Conservation (phyloP, 2,888 invertebrate species). For the Eupeodes latifasciatus region DNA sequence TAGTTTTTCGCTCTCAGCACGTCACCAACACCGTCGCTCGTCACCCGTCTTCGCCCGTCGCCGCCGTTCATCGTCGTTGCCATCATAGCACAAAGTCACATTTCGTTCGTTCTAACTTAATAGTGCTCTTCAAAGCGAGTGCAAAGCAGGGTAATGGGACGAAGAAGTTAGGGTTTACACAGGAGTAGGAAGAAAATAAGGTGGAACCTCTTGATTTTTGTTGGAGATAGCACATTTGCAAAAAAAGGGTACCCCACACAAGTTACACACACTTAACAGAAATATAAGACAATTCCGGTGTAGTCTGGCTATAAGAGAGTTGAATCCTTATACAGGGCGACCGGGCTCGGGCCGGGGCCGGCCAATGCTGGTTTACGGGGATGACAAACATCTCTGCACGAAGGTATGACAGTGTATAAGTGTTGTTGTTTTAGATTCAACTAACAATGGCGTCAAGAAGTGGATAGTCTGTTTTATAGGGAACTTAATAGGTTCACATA, state of each 20-base stretch:
- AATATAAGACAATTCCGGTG: constrained; percentile 36
- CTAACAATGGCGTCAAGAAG: constrained; percentile 23
- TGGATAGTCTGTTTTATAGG: not conserved
- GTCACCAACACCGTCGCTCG: constrained; percentile 70
- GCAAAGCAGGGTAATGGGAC: not conserved
- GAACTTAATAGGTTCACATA: no score
- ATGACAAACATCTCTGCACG: constrained; percentile 67
- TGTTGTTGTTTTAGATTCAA: constrained; percentile 17
- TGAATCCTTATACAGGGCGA: constrained; percentile 50
- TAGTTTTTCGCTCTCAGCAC: constrained; percentile 69
- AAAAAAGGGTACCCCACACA: constrained; percentile 61
- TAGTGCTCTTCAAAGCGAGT: constrained; percentile 64
- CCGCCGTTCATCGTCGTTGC: constrained; percentile 57
- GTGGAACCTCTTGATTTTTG: constrained; percentile 73
- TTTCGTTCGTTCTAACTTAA: constrained; percentile 62
- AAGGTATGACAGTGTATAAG: constrained; percentile 52
- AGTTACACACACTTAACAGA: constrained; percentile 60
- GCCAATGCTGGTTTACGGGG: constrained; percentile 45
- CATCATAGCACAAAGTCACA: constrained; percentile 66
- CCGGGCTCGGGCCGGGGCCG: no score
- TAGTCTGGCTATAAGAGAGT: constrained; percentile 60
- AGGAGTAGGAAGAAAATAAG: constrained; percentile 30
- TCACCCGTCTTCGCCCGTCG: constrained; percentile 63
- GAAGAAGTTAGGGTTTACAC: not conserved
- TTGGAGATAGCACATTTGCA: constrained; percentile 74